Percentiles rank a stretch among this genome's conserved stretches.
Evolutionary conservation across 1,140 invertebrate species (phyloP).

Genomic region (Drosophila subpulchrella): DNA sequence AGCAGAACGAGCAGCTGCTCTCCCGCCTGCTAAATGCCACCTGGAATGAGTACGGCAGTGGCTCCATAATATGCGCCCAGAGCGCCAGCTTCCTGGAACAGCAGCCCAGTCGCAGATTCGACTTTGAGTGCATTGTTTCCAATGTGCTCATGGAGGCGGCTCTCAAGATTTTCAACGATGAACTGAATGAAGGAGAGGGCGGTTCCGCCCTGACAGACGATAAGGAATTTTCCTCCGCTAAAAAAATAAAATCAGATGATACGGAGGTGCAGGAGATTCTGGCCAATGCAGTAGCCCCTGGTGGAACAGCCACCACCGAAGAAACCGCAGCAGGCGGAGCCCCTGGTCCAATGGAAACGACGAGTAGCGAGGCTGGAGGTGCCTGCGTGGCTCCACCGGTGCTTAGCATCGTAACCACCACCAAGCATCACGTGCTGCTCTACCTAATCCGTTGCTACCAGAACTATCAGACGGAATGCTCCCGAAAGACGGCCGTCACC

Average conservation of each 20-base stretch:
- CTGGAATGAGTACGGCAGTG: constrained; percentile 86
- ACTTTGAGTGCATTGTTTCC: constrained; percentile 85
- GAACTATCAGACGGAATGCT: constrained; percentile 71
- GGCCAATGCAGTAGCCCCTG: constrained; percentile 60
- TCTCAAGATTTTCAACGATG: constrained; percentile 85
- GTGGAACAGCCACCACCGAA: constrained; percentile 14
- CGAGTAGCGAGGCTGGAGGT: constrained; percentile 21
- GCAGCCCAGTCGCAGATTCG: constrained; percentile 64
- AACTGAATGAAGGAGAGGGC: constrained; percentile 53
- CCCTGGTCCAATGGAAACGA: constrained; percentile 1
- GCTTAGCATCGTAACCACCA: constrained; percentile 51
- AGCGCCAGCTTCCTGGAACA: constrained; percentile 85
- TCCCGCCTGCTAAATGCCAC: constrained; percentile 87
- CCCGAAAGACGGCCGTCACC: constrained; percentile 4
- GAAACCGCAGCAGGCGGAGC: constrained; percentile 19
- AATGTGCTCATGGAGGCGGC: constrained; percentile 88
- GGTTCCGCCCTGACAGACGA: constrained; percentile 33
- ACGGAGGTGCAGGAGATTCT: constrained; percentile 79
- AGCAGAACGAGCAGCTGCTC: constrained; percentile 86
- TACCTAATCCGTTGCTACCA: constrained; percentile 72
- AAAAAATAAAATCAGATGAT: constrained; percentile 83
- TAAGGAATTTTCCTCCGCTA: constrained; percentile 75
- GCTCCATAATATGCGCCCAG: constrained; percentile 87
- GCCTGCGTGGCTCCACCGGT: constrained; percentile 50
- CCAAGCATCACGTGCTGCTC: constrained; percentile 71